Evolutionary conservation across 2,797 vertebrate species (phyloP).

Genomic region (Alcedo atthis): DNA sequence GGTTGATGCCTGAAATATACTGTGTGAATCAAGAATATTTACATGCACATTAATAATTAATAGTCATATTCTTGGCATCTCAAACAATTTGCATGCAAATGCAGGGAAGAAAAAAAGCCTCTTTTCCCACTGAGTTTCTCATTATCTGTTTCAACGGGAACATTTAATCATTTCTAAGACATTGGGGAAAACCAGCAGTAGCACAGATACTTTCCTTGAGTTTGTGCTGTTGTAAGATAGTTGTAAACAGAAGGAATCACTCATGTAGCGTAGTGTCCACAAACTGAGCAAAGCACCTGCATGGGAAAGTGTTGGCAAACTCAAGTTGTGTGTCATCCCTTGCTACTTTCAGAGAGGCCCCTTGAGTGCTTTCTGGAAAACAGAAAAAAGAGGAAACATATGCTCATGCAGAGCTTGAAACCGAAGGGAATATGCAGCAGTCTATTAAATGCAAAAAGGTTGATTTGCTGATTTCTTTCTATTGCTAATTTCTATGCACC

Average conservation of each 20-base stretch:
- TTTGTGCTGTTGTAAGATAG: not conserved
- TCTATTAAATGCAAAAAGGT: conserved; percentile 13
- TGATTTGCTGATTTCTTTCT: conserved; percentile 36
- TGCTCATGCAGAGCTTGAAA: conserved; percentile 39
- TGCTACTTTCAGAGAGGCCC: conserved; percentile 2
- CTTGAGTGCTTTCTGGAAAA: conserved; percentile 33
- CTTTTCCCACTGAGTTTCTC: conserved; percentile 43
- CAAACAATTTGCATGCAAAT: conserved; percentile 25
- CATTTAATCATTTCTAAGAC: conserved; percentile 52
- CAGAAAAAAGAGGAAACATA: conserved; percentile 17
- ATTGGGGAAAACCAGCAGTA: conserved; percentile 18
- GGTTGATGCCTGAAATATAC: not conserved
- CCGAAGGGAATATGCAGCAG: not conserved
- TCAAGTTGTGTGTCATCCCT: not conserved
- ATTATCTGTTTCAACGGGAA: conserved; percentile 58
- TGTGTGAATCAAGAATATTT: conserved; percentile 15
- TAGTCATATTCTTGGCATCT: conserved; percentile 38
- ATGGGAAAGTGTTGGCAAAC: conserved; percentile 19
- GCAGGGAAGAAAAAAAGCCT: not conserved
- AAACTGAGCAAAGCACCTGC: conserved; percentile 32
- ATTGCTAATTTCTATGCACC: conserved; percentile 9
- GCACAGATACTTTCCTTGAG: conserved; percentile 8
- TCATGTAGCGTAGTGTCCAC: conserved; percentile 15
- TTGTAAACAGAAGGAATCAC: conserved; percentile 46
- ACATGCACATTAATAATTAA: conserved; percentile 28